phyloP scores from a whole-genome alignment of 2,888 invertebrate species.

The Epinotia demarniana region DNA sequence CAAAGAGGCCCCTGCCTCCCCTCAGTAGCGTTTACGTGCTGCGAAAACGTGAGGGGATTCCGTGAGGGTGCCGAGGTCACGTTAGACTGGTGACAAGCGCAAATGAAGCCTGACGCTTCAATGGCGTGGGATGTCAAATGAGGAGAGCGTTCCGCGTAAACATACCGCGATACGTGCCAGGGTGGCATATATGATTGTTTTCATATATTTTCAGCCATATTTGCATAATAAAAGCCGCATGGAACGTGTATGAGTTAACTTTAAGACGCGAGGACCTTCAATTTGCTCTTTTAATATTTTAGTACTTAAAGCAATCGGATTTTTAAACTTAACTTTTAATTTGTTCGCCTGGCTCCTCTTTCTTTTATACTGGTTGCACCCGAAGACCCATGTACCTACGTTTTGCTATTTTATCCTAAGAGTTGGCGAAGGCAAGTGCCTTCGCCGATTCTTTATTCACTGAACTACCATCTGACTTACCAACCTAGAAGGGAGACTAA shows the following conservation, averaged over 20 bases:
- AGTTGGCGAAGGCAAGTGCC: no score
- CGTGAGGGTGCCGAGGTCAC: conserved; percentile 9
- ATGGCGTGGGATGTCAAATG: conserved; percentile 64
- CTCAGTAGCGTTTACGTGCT: not conserved
- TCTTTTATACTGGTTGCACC: no score
- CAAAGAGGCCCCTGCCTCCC: not conserved
- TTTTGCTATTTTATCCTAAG: no score
- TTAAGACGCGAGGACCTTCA: not conserved
- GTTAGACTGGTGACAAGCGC: conserved; percentile 49
- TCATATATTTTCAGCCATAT: not conserved
- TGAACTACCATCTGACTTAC: no score
- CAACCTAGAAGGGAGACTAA: no score
- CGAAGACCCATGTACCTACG: no score
- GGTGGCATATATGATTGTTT: conserved; percentile 16
- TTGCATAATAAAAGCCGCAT: not conserved
- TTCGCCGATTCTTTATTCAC: no score
- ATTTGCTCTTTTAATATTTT: not conserved
- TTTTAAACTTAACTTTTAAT: no score
- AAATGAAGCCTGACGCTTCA: conserved; percentile 65
- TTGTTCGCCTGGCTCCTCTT: no score
- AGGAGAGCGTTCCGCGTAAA: conserved; percentile 52
- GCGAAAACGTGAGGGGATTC: not conserved
- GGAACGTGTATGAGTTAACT: not conserved
- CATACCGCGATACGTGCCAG: conserved; percentile 15
- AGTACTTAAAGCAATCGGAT: no score